These are phyloP conservation scores for Rhynchomys soricoides DNA, from an alignment of 2,113 vertebrate genomes.

Conservation along the genomic window DNA sequence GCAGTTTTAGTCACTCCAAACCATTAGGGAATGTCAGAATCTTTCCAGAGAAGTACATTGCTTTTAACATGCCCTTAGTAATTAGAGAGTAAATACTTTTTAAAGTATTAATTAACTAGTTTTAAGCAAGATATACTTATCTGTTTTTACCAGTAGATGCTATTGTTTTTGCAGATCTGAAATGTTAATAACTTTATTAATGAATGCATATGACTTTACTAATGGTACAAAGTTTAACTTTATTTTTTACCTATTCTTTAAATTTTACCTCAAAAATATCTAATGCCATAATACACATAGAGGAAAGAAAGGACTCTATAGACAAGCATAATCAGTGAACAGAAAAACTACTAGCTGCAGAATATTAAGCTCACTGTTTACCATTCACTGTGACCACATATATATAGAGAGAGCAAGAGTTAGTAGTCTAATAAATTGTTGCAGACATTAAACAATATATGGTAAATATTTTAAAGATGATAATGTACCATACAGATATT, in stretches of 20 bases:
- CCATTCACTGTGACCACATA: not conserved
- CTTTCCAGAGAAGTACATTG: not conserved
- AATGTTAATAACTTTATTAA: not conserved
- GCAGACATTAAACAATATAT: not conserved
- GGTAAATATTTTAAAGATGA: not conserved
- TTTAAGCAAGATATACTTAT: conserved; percentile 18
- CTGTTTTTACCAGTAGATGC: not conserved
- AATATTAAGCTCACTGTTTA: not conserved
- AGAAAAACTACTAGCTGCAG: not conserved
- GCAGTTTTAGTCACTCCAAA: not conserved
- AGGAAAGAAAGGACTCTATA: not conserved
- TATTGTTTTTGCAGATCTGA: not conserved
- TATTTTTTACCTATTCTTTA: not conserved
- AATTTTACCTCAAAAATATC: not conserved
- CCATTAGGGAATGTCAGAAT: not conserved
- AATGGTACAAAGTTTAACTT: conserved; percentile 28
- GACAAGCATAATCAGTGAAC: conserved; percentile 13
- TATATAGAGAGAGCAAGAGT: not conserved
- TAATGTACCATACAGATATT: not conserved
- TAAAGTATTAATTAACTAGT: not conserved
- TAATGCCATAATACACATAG: not conserved
- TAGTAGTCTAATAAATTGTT: not conserved
- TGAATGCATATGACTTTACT: not conserved
- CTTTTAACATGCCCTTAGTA: not conserved
- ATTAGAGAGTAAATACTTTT: conserved; percentile 4